Evolutionary conservation across 2,113 vertebrate genomes (phyloP), one percentile per base, ranked within the genome.

Genomic region (Genyomyrus donnyi): DNA sequence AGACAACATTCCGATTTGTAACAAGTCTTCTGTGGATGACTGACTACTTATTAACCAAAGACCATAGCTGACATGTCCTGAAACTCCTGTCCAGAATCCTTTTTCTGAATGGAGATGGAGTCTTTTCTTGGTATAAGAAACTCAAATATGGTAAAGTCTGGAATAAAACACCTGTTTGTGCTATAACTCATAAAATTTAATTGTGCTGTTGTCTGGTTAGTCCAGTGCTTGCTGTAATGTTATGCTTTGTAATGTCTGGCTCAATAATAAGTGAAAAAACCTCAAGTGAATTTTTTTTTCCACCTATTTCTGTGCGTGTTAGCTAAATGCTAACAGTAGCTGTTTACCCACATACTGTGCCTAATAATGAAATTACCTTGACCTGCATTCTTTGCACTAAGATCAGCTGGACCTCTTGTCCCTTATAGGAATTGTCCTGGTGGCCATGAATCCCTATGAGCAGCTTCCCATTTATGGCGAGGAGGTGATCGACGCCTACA

Each of bases 401-500:
- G 10, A 1, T 9, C 24, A n/a, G 56, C 42, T 21, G 35, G 35
- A 66, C 21, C 5, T 49, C 77, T 9, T 86, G 87, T 15, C 45
- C 88, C n/a, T 80, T 93, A 3, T 91, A 97, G 96, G 96, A 48
- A 97, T 97, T 46, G 95, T 97, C 53, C 90, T 97, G 7, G 96
- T 97, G 66, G 96, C 96, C 42, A 92, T 97, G 52, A 97, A 97
- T 88, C 96, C 96, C 0, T 97, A 97, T 42, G 95, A 96, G 21
- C 93, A 95, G 90, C 94, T 97, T 3, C 95, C 95, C 90, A 95
- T 96, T 53, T 97, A 97, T 27, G 96, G 96, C 10, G 94, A 96
- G 91, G 96, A 97, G 91, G 96, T 96, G 85, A 96, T 97, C 0
- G 95, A 96, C 2, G 96, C 96, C 1, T 97, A 97, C 93, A 96